A percentile compares a stretch with the other conserved stretches of the same genome.
phyloP scores from a whole-genome alignment of 2,888 invertebrate genomes.

The Drosophila mimica region DNA sequence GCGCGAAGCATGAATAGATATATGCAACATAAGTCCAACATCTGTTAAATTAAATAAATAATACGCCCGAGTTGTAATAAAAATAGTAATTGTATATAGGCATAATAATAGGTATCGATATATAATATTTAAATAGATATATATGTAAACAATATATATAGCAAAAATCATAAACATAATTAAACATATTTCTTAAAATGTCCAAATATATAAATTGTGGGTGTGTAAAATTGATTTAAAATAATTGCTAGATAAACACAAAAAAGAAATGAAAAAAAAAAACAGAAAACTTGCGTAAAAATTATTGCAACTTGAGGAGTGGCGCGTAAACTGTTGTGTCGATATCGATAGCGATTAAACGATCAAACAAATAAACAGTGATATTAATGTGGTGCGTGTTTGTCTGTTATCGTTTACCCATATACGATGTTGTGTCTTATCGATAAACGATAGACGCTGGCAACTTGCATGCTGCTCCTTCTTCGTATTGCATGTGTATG shows the following conservation, averaged over 20 bases:
- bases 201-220: constrained; percentile 11
- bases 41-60: constrained; percentile 7
- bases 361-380: neutral
- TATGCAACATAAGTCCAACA: neutral
- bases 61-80: constrained; percentile 9
- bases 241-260: constrained; percentile 28
- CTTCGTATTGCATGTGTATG: neutral
- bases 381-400: neutral
- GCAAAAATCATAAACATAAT: constrained; percentile 20
- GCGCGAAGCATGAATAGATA: neutral
- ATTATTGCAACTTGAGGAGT: neutral
- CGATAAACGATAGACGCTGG: constrained; percentile 18
- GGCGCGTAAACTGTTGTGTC: neutral
- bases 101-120: constrained; percentile 11
- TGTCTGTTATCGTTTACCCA: neutral
- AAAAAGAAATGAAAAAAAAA: constrained; percentile 22
- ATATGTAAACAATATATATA: constrained; percentile 1
- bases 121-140: constrained; percentile 11
- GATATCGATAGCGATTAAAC: neutral
- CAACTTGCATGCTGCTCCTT: neutral
- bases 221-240: constrained; percentile 28
- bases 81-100: constrained; percentile 18
- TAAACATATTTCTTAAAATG: constrained; percentile 26
- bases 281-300: constrained; percentile 9
- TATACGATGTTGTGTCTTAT: neutral